These are phyloP conservation scores for Mormyrus iriodes DNA, from an alignment of 2,113 vertebrate genomes.

Conservation along the genomic window DNA sequence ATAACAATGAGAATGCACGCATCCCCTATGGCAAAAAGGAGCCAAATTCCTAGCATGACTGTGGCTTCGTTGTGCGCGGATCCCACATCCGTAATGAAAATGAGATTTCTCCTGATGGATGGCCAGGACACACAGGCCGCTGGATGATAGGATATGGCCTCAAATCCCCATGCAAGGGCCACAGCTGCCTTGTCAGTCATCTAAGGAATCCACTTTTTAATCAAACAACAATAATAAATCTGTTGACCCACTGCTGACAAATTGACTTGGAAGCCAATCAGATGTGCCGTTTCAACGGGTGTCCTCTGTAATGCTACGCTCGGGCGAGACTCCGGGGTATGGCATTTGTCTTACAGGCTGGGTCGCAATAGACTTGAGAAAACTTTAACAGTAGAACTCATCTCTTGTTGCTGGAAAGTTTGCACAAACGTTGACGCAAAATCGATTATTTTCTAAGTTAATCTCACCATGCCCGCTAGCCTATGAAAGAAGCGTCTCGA, in stretches of 20 bases:
- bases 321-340: neutral
- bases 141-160: slow-evolving; percentile 41
- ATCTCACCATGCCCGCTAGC: neutral
- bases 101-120: slow-evolving; percentile 57
- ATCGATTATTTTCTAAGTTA: neutral
- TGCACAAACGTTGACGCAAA: neutral
- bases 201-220: slow-evolving; percentile 48
- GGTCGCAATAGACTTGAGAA: neutral
- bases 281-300: slow-evolving; percentile 40
- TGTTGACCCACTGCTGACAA: slow-evolving; percentile 50
- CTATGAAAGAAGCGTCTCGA: neutral
- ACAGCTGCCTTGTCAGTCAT: slow-evolving; percentile 62
- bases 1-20: slow-evolving; percentile 47
- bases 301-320: slow-evolving; percentile 26
- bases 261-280: slow-evolving; percentile 60
- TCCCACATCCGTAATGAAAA: slow-evolving; percentile 47
- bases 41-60: slow-evolving; percentile 49
- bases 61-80: slow-evolving; percentile 47
- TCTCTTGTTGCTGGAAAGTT: neutral
- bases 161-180: slow-evolving; percentile 50
- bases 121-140: slow-evolving; percentile 43
- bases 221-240: slow-evolving; percentile 49
- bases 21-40: slow-evolving; percentile 26
- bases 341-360: neutral
- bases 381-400: neutral